Evolutionary conservation across 2,888 invertebrate genomes (phyloP), one percentile per base, ranked within the genome.

Genomic region (Eretmocerus hayati): DNA sequence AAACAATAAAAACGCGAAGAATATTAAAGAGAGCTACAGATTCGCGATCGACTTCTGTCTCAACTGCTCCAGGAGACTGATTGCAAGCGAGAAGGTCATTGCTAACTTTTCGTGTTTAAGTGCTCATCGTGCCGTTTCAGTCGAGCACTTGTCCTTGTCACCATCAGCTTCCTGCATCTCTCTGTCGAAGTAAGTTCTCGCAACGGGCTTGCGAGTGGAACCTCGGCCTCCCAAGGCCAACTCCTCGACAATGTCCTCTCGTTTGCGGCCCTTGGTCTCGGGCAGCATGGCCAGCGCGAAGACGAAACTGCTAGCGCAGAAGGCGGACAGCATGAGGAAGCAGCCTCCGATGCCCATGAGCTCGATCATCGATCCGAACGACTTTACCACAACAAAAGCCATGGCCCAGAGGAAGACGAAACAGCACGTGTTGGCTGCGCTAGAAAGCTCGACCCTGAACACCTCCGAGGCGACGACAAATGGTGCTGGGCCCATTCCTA

Each of bases 401-500:
- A 58, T 40, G 1, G 49, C 2, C 70, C 71, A 71, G n/a, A 66
- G 53, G 42, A 56, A 48, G 1, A 56, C 19, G 22, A 63, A 48
- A 0, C 61, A 58, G 2, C 66, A 23, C 0, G 63, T 63, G 23
- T 56, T 60, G 1, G 62, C 65, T 18, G 64, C 22, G 5, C 62
- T 57, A 3, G 62, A 37, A 0, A 70, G 42, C 5, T 69, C 67
- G 2, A 63, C 42, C 3, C 56, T 59, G 52, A 79, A 78, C 49
- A 79, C 72, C 57, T 80, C 79, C 1, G 75, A 71, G 1, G 69
- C 66, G 1, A 79, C 58, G 2, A 79, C 71, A 8, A 77, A 73
- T 0, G 79, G 76, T 0, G 74, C 71, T 0, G 78, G 77, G 39
- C 76, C 76, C 31, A 79, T 64, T 0, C 79, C 79, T 2, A 75